Evolutionary conservation across 2,113 vertebrate genomes (phyloP).

Genomic region (Otocyon megalotis): DNA sequence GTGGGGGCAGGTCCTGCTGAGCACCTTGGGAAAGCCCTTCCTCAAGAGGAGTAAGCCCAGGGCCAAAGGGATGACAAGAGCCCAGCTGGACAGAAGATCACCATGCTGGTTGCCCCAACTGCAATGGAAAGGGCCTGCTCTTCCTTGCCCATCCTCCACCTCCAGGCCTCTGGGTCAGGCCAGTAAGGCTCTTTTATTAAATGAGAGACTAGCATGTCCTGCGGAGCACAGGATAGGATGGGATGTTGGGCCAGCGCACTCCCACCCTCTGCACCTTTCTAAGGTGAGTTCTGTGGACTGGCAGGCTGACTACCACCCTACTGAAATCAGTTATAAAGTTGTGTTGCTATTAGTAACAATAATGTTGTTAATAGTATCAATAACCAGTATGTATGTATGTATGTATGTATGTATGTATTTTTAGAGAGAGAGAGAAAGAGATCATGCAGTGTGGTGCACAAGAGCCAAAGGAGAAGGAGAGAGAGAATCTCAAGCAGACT

Average conservation of each 20-base stretch:
- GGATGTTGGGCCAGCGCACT: background rate
- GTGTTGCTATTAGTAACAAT: background rate
- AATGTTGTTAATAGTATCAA: background rate
- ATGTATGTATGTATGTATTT: background rate
- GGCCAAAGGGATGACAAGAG: background rate
- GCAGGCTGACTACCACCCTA: background rate
- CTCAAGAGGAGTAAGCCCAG: background rate
- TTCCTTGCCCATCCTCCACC: background rate
- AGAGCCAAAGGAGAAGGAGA: background rate
- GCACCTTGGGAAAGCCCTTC: background rate
- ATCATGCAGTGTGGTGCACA: background rate
- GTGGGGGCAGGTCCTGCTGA: background rate
- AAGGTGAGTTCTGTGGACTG: background rate
- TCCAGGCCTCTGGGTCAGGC: background rate
- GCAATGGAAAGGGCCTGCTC: background rate
- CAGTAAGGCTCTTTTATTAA: background rate
- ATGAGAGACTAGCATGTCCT: background rate
- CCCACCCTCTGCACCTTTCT: background rate
- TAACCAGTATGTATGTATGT: background rate
- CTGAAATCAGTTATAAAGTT: background rate
- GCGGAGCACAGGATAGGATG: background rate
- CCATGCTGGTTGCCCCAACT: background rate
- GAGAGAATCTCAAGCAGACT: background rate
- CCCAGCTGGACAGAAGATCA: background rate
- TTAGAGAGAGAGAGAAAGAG: background rate